A percentile compares a stretch with the other conserved stretches of the same genome.
These are phyloP conservation scores for Phyllotreta cruciferae DNA, from an alignment of 2,888 invertebrate species.

Conservation along the genomic window DNA sequence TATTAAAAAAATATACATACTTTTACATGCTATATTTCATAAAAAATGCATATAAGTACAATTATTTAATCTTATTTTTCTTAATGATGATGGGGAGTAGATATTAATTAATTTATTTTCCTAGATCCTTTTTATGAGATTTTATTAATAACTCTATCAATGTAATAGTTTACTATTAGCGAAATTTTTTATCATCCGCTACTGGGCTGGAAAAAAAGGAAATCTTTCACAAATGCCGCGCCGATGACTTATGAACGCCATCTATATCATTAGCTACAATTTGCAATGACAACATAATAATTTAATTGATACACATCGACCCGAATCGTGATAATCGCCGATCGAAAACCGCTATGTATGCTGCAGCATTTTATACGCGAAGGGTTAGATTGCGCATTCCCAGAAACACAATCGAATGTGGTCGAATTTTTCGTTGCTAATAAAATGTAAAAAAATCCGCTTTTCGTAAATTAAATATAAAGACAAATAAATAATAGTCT, in stretches of 20 bases:
- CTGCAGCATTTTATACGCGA: too few species aligned
- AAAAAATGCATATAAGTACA: too few species aligned
- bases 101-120: too few species aligned
- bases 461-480: slow-evolving; percentile 1
- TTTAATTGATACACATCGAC: slow-evolving; percentile 56
- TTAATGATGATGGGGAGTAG: too few species aligned
- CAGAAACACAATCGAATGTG: too few species aligned
- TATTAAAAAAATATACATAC: too few species aligned
- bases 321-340: slow-evolving; percentile 30
- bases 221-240: slow-evolving; percentile 11
- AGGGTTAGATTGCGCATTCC: too few species aligned
- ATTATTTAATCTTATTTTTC: too few species aligned
- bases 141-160: too few species aligned
- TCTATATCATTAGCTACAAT: slow-evolving; percentile 56
- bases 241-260: slow-evolving; percentile 40
- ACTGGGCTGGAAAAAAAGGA: slow-evolving; percentile 6
- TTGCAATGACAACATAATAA: slow-evolving; percentile 57
- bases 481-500: not conserved
- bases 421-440: not conserved
- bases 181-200: not conserved
- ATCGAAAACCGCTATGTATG: not conserved
- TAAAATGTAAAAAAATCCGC: not conserved
- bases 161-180: too few species aligned
- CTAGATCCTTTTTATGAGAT: too few species aligned
- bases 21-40: too few species aligned